Evolutionary conservation across 1,140 invertebrate genomes (phyloP).

Genomic region (Lamellibrachia luymesi): DNA sequence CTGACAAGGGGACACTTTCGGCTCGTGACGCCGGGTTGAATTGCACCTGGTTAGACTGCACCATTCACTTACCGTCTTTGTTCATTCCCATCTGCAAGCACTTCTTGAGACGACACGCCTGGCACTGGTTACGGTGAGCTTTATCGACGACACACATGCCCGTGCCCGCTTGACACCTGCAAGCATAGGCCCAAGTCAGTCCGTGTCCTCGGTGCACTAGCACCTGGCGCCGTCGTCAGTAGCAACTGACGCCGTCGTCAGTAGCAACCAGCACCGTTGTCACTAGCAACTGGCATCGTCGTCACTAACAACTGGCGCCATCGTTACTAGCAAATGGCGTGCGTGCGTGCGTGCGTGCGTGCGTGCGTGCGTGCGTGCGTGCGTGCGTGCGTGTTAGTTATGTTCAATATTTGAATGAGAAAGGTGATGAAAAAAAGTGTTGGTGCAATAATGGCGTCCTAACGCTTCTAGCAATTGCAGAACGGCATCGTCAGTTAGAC

Average conservation of each 20-base stretch:
- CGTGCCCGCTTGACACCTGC: slow-evolving; percentile 86
- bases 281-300: too few relatives aligned
- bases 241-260: neutral
- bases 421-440: too few relatives aligned
- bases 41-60: neutral
- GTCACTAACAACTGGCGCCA: neutral
- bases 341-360: neutral
- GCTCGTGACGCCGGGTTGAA: neutral
- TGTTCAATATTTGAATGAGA: too few relatives aligned
- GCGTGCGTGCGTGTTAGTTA: neutral
- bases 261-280: neutral
- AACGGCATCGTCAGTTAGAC: too few relatives aligned
- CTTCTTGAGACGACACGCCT: slow-evolving; percentile 96
- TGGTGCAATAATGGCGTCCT: too few relatives aligned
- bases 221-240: neutral
- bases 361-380: neutral
- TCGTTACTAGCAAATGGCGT: neutral
- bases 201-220: neutral
- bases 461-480: too few relatives aligned
- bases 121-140: slow-evolving; percentile 96
- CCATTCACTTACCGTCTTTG: slow-evolving; percentile 87
- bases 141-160: slow-evolving; percentile 96
- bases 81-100: slow-evolving; percentile 99
- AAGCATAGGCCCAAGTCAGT: neutral
- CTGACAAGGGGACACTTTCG: too few relatives aligned